Evolutionary conservation across 2,888 invertebrate genomes (phyloP).

Genomic region (Argyra leucocephala): DNA sequence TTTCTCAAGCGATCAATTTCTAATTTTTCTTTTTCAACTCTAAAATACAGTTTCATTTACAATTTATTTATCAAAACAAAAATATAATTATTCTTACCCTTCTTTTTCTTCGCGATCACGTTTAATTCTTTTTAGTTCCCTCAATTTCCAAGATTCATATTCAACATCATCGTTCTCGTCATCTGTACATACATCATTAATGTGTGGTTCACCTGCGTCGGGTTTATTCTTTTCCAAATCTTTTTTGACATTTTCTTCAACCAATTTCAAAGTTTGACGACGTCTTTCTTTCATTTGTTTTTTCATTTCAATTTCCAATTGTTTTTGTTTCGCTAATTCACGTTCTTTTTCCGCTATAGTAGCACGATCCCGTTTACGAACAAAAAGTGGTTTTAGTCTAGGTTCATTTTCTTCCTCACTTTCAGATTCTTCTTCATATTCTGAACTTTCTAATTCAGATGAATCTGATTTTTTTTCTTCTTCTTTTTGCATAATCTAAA

Average conservation of each 20-base stretch:
- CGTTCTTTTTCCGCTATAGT: conserved; percentile 92
- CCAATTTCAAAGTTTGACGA: conserved; percentile 76
- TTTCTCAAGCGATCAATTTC: conserved; percentile 84
- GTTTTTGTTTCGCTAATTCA: conserved; percentile 73
- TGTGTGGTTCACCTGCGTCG: conserved; percentile 63
- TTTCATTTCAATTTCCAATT: conserved; percentile 71
- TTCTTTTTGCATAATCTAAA: conserved; percentile 41
- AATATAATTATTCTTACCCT: conserved; percentile 51
- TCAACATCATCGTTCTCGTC: conserved; percentile 94
- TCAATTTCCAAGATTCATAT: conserved; percentile 95
- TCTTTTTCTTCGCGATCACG: conserved; percentile 93
- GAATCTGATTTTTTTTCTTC: conserved; percentile 55
- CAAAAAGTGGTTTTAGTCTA: conserved; percentile 88
- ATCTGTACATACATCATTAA: conserved; percentile 82
- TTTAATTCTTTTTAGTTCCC: conserved; percentile 93
- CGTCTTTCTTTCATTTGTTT: conserved; percentile 81
- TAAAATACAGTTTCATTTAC: conserved; percentile 40
- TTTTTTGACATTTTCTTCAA: conserved; percentile 79
- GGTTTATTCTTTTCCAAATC: conserved; percentile 59
- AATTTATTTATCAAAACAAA: conserved; percentile 9
- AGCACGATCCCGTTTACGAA: conserved; percentile 83
- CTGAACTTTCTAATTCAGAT: conserved; percentile 63
- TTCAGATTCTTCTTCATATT: conserved; percentile 73
- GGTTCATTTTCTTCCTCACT: conserved; percentile 88
- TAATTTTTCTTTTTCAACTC: conserved; percentile 73